Percentiles rank a stretch among this genome's conserved stretches.
Evolutionary conservation across 2,113 vertebrate genomes (phyloP).

Genomic region (Tragulus kanchil): DNA sequence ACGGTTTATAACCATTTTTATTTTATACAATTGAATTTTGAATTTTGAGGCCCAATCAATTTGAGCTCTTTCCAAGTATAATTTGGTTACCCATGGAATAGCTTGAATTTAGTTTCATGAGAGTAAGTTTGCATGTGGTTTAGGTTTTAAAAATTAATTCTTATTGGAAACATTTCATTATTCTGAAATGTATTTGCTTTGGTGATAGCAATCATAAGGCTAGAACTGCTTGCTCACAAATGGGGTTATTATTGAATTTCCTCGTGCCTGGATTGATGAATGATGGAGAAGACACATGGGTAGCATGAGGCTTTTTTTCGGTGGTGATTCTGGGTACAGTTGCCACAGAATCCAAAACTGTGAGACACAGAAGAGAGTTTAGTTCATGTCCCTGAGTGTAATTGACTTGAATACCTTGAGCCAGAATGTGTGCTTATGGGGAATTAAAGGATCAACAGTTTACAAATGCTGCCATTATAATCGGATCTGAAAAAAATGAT

Average conservation of each 20-base stretch:
- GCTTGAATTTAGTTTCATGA: constrained; percentile 73
- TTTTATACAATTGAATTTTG: constrained; percentile 76
- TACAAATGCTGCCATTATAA: constrained; percentile 80
- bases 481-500: constrained; percentile 66
- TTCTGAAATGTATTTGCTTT: constrained; percentile 57
- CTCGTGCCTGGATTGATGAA: not conserved
- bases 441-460: constrained; percentile 78
- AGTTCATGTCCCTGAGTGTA: constrained; percentile 56
- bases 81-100: constrained; percentile 66
- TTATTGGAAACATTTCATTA: constrained; percentile 70
- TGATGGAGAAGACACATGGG: constrained; percentile 2
- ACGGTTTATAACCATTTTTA: constrained; percentile 64
- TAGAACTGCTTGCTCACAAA: not conserved
- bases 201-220: constrained; percentile 3
- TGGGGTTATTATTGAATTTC: constrained; percentile 36
- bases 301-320: not conserved
- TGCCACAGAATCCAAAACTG: not conserved
- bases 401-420: constrained; percentile 69
- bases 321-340: constrained; percentile 38
- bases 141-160: constrained; percentile 75
- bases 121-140: constrained; percentile 43
- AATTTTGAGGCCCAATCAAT: constrained; percentile 73
- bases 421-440: constrained; percentile 65
- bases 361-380: constrained; percentile 58
- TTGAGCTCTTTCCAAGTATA: constrained; percentile 69